Conservation (phyloP, 2,888 invertebrate genomes). For the Pecten maximus region DNA sequence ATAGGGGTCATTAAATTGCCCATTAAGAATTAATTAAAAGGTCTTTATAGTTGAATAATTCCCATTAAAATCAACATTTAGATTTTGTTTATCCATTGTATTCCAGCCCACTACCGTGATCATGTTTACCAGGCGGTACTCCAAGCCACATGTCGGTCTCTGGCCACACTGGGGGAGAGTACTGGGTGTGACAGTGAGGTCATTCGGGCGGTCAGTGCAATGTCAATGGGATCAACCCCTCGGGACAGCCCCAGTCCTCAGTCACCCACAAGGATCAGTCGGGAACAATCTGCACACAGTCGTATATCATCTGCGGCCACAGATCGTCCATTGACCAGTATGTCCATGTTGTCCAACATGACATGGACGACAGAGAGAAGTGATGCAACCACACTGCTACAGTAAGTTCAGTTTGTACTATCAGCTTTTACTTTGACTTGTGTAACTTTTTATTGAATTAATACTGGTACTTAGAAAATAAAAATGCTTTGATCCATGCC, state of each 20-base stretch:
- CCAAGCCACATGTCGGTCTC: conserved; percentile 73
- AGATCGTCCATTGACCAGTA: conserved; percentile 72
- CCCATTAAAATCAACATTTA: no score
- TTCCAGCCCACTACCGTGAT: conserved; percentile 76
- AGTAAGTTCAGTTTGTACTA: conserved; percentile 68
- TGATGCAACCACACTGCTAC: conserved; percentile 73
- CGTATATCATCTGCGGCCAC: conserved; percentile 61
- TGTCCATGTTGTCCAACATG: conserved; percentile 78
- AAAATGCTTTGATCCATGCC: no score
- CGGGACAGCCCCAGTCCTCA: conserved; percentile 65
- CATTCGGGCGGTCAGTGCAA: conserved; percentile 71
- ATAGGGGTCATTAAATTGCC: no score
- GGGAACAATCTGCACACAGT: conserved; percentile 45
- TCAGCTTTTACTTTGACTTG: neutral
- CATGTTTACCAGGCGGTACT: conserved; percentile 79
- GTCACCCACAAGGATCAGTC: conserved; percentile 48
- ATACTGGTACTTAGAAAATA: neutral
- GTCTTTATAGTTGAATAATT: no score
- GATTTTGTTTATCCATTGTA: conserved; percentile 35
- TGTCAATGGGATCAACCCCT: conserved; percentile 66
- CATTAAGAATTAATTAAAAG: no score
- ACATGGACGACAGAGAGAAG: conserved; percentile 77
- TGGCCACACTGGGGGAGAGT: conserved; percentile 79
- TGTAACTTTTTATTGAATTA: neutral
- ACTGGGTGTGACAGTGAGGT: conserved; percentile 79